Evolutionary conservation across 2,888 invertebrate species (phyloP).

Genomic region (Oscheius myriophilus): DNA sequence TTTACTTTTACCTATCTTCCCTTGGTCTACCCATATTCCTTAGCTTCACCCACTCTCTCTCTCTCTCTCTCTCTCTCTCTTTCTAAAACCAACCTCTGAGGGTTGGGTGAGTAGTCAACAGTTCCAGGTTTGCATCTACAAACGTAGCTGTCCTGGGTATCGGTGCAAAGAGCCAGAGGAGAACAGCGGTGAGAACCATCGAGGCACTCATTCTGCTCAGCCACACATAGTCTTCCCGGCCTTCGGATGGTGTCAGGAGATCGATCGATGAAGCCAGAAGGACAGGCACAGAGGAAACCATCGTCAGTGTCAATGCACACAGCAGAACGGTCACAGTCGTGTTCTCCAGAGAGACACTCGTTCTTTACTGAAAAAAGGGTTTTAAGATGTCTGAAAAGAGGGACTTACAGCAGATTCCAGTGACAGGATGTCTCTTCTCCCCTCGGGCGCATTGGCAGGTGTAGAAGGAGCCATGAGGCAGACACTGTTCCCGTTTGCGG

Average conservation of each 20-base stretch:
- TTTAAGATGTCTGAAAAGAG: neutral
- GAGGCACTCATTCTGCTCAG: slow-evolving; percentile 67
- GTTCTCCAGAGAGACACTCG: slow-evolving; percentile 64
- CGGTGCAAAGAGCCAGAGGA: slow-evolving; percentile 68
- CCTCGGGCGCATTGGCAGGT: slow-evolving; percentile 68
- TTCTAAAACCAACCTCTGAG: slow-evolving; percentile 43
- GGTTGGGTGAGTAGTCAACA: slow-evolving; percentile 70
- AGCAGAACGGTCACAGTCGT: slow-evolving; percentile 69
- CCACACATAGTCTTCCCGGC: slow-evolving; percentile 68
- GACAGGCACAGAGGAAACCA: slow-evolving; percentile 65
- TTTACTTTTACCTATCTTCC: too few species aligned
- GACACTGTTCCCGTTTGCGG: slow-evolving; percentile 66
- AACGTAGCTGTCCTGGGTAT: slow-evolving; percentile 66
- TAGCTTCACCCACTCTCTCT: neutral
- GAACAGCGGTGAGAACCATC: slow-evolving; percentile 65
- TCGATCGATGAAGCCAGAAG: slow-evolving; percentile 63
- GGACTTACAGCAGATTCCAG: slow-evolving; percentile 67
- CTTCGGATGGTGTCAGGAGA: slow-evolving; percentile 57
- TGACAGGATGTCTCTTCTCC: slow-evolving; percentile 68
- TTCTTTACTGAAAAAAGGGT: slow-evolving; percentile 59
- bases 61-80: neutral
- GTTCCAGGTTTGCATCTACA: slow-evolving; percentile 70
- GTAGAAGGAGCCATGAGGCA: slow-evolving; percentile 64
- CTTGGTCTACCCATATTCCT: too few species aligned
- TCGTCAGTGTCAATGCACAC: slow-evolving; percentile 68